Evolutionary conservation across 2,888 invertebrate genomes (phyloP).

Genomic region (Acanthococcus lagerstroemiae): DNA sequence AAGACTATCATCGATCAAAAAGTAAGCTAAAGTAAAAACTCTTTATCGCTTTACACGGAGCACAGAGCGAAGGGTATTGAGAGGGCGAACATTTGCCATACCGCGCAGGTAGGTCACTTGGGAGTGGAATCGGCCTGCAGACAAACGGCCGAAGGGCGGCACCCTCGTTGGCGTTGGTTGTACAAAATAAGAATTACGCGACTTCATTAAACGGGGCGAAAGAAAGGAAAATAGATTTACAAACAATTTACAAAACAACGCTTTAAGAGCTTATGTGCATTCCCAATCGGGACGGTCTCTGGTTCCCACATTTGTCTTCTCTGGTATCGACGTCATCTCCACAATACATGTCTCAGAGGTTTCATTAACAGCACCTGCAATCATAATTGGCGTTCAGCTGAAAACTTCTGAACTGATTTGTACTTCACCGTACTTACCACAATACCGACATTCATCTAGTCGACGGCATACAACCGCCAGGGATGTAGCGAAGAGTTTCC

Average conservation of each 20-base stretch:
- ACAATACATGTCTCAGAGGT: neutral
- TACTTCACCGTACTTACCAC: too few species aligned
- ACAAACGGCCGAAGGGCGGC: neutral
- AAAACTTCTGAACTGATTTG: too few species aligned
- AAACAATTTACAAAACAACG: slow-evolving; percentile 22
- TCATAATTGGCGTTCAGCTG: too few species aligned
- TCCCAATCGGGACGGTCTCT: slow-evolving; percentile 5
- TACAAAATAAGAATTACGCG: slow-evolving; percentile 3
- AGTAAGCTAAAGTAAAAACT: too few species aligned
- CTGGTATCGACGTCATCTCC: neutral
- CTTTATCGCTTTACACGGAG: too few species aligned
- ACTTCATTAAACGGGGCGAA: slow-evolving; percentile 13
- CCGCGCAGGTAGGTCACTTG: too few species aligned
- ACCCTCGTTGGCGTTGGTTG: slow-evolving; percentile 7
- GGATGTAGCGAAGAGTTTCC: too few species aligned
- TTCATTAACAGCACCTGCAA: slow-evolving; percentile 10
- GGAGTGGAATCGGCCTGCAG: neutral
- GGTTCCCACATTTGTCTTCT: slow-evolving; percentile 13
- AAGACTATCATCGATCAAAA: neutral
- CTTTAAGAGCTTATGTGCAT: slow-evolving; percentile 3
- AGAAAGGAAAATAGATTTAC: slow-evolving; percentile 10
- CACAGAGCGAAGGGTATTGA: too few species aligned
- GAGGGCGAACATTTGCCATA: too few species aligned
- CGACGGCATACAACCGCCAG: too few species aligned
- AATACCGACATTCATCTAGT: too few species aligned